A percentile compares a stretch with the other conserved stretches of the same genome.
phyloP scores from a whole-genome alignment of 2,888 invertebrate genomes.

The Lydus trimaculatus region DNA sequence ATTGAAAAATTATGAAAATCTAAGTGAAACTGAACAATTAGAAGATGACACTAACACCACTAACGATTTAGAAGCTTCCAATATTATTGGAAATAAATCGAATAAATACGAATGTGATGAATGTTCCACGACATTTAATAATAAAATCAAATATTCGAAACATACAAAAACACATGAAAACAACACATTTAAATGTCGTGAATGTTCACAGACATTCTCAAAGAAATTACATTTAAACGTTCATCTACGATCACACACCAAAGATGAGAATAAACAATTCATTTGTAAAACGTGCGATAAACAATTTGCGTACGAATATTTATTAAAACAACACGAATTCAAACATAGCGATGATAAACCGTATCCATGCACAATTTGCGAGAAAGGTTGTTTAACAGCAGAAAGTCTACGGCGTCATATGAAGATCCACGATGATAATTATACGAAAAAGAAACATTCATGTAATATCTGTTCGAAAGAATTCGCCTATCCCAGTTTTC shows the following conservation, averaged over 20 bases:
- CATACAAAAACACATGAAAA: slow-evolving; percentile 42
- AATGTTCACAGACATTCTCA: slow-evolving; percentile 42
- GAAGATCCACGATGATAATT: slow-evolving; percentile 52
- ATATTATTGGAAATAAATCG: not conserved
- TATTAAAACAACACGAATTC: slow-evolving; percentile 52
- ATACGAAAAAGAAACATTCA: slow-evolving; percentile 48
- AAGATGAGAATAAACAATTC: slow-evolving; percentile 42
- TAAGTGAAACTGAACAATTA: not conserved
- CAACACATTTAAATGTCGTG: slow-evolving; percentile 44
- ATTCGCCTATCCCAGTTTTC: slow-evolving; percentile 51
- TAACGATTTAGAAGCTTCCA: not conserved
- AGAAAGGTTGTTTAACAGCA: slow-evolving; percentile 50
- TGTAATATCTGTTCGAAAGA: slow-evolving; percentile 52
- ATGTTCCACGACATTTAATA: slow-evolving; percentile 41
- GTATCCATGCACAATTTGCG: slow-evolving; percentile 52
- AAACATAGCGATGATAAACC: slow-evolving; percentile 53
- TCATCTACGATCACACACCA: slow-evolving; percentile 44
- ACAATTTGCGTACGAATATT: slow-evolving; percentile 48
- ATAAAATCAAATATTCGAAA: slow-evolving; percentile 41
- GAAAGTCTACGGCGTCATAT: slow-evolving; percentile 54
- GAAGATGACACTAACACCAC: not conserved
- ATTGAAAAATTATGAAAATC: not conserved
- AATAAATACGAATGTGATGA: slow-evolving; percentile 41
- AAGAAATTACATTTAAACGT: slow-evolving; percentile 41
- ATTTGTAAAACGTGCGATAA: slow-evolving; percentile 46